A percentile compares a stretch with the other conserved stretches of the same genome.
phyloP scores from a whole-genome alignment of 1,140 invertebrate genomes.

The Papilio dardanus region DNA sequence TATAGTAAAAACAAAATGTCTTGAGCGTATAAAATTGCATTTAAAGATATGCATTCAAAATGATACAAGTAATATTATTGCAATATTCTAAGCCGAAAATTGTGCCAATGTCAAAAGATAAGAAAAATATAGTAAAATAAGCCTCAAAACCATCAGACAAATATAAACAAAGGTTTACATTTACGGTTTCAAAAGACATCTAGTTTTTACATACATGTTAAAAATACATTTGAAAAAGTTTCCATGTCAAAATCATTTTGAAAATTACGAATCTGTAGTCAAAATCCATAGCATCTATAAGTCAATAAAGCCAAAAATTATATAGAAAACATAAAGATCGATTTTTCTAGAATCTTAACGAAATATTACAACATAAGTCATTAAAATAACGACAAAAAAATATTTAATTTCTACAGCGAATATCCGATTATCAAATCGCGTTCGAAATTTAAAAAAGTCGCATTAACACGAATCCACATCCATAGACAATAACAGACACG shows the following conservation, averaged over 20 bases:
- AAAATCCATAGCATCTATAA: neutral
- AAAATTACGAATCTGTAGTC: neutral
- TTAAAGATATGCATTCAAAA: conserved; percentile 45
- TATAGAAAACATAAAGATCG: too few species aligned
- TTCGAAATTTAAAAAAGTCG: neutral
- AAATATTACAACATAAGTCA: neutral
- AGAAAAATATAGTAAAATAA: conserved; percentile 45
- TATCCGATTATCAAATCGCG: neutral
- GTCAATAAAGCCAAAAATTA: too few species aligned
- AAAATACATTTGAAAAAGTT: too few species aligned
- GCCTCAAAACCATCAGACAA: conserved; percentile 46
- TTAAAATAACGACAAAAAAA: neutral
- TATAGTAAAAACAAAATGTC: conserved; percentile 44
- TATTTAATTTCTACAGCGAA: neutral
- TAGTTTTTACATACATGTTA: too few species aligned
- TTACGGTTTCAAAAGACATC: neutral
- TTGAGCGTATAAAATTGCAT: conserved; percentile 53
- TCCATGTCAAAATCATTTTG: too few species aligned
- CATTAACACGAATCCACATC: neutral
- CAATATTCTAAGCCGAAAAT: conserved; percentile 30
- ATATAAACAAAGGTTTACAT: conserved; percentile 49
- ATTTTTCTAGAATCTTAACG: neutral
- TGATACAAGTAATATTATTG: neutral
- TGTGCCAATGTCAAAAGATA: conserved; percentile 27
- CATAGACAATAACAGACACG: conserved; percentile 7